Percentiles rank a stretch among this genome's conserved stretches.
Evolutionary conservation across 2,113 vertebrate species (phyloP).

Genomic region (Enhydra lutris): DNA sequence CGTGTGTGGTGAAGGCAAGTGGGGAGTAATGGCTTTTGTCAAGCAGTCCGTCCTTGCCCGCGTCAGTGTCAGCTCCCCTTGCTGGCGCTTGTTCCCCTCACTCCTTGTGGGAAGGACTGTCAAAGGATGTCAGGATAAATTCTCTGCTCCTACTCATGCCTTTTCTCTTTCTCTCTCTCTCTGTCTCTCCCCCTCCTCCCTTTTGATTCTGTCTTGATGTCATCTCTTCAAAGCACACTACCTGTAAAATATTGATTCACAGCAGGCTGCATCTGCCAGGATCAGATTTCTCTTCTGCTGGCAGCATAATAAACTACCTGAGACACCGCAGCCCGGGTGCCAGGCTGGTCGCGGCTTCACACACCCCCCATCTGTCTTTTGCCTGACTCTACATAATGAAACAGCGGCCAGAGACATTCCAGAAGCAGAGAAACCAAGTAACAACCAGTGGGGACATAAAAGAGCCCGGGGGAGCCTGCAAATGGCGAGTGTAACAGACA

Average conservation of each 20-base stretch:
- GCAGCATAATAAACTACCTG: slow-evolving; percentile 85
- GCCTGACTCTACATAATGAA: slow-evolving; percentile 83
- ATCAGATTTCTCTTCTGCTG: slow-evolving; percentile 85
- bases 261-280: slow-evolving; percentile 87
- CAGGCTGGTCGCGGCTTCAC: slow-evolving; percentile 74
- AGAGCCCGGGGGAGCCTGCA: slow-evolving; percentile 66
- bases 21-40: slow-evolving; percentile 68
- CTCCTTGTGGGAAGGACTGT: slow-evolving; percentile 80
- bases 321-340: slow-evolving; percentile 81
- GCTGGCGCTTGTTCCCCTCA: slow-evolving; percentile 71
- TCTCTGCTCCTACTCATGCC: slow-evolving; percentile 67
- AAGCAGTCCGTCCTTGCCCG: slow-evolving; percentile 58
- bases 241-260: slow-evolving; percentile 91
- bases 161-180: slow-evolving; percentile 56
- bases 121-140: slow-evolving; percentile 83
- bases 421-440: slow-evolving; percentile 76
- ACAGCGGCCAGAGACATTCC: slow-evolving; percentile 78
- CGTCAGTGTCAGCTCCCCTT: slow-evolving; percentile 43
- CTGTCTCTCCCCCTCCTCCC: slow-evolving; percentile 52
- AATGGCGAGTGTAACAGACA: slow-evolving; percentile 58
- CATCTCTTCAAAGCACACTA: slow-evolving; percentile 88
- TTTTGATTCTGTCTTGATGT: slow-evolving; percentile 84
- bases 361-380: slow-evolving; percentile 76
- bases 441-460: slow-evolving; percentile 75
- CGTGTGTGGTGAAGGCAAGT: slow-evolving; percentile 52